phyloP scores from a whole-genome alignment of 2,797 vertebrate species.

The Galagoides demidoff region DNA sequence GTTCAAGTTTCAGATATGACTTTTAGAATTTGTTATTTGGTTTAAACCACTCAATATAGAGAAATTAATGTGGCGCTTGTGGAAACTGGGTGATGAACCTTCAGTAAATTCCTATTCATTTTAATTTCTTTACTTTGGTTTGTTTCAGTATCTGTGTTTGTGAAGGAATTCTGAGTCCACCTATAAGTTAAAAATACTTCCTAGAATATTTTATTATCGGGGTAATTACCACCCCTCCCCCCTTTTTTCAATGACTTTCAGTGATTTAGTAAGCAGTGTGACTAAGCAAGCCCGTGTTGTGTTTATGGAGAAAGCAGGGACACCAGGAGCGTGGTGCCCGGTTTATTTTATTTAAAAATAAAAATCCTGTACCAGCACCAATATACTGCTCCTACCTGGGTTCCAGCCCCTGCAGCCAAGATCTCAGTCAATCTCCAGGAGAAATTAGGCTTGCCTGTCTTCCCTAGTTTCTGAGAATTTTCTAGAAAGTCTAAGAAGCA shows the following conservation, averaged over 20 bases:
- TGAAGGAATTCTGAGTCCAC: background rate
- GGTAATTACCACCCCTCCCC: background rate
- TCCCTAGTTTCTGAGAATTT: background rate
- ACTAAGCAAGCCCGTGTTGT: background rate
- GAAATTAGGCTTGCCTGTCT: background rate
- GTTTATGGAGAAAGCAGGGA: background rate
- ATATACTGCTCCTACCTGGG: background rate
- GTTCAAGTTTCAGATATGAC: constrained; percentile 11
- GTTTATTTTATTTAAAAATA: background rate
- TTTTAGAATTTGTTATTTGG: constrained; percentile 57
- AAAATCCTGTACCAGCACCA: background rate
- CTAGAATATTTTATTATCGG: background rate
- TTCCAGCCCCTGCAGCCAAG: background rate
- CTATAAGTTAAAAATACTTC: background rate
- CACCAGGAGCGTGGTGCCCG: background rate
- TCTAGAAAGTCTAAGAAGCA: background rate
- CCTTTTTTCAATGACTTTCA: background rate
- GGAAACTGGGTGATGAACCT: background rate
- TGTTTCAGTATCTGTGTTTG: background rate
- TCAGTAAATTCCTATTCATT: background rate
- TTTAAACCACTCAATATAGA: constrained; percentile 11
- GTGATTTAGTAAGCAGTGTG: background rate
- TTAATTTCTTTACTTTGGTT: background rate
- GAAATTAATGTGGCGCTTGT: background rate
- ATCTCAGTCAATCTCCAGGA: background rate